Evolutionary conservation across 2,113 vertebrate genomes (phyloP).

Genomic region (Mobula hypostoma): DNA sequence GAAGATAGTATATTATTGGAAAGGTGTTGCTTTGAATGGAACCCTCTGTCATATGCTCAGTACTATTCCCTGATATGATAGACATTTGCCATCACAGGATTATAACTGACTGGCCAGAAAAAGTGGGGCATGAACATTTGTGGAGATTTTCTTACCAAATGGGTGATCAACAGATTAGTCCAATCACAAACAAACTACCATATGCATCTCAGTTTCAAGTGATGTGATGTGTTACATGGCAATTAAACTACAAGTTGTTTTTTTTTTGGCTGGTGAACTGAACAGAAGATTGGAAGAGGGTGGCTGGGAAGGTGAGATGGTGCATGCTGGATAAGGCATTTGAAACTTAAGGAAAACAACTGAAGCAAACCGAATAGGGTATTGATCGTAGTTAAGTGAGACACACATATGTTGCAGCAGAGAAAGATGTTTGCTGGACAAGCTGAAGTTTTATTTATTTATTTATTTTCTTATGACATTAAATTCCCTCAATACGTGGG

Average conservation of each 20-base stretch:
- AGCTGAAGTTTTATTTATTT: constrained; percentile 23
- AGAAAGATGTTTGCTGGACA: constrained; percentile 18
- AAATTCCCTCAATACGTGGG: not conserved
- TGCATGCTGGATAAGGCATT: not conserved
- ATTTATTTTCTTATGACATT: constrained; percentile 19
- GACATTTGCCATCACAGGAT: not conserved
- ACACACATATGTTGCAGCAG: constrained; percentile 1
- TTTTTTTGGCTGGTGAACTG: not conserved
- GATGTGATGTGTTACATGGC: not conserved
- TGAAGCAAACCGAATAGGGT: too few relatives aligned
- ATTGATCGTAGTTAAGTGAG: not conserved
- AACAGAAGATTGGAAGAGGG: not conserved
- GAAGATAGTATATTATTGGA: not conserved
- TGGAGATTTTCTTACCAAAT: not conserved
- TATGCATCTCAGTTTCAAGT: not conserved
- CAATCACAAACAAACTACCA: not conserved
- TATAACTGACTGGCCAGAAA: not conserved
- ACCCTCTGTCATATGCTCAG: not conserved
- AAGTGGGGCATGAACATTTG: not conserved
- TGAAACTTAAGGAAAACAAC: not conserved
- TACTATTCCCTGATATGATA: not conserved
- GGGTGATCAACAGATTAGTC: not conserved
- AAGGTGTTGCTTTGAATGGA: not conserved
- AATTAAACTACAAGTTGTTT: not conserved
- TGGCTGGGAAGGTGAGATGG: not conserved